Base-by-base conservation (phyloP, 2,113 vertebrate genomes). In the Cyphomyrus plagiostoma region DNA sequence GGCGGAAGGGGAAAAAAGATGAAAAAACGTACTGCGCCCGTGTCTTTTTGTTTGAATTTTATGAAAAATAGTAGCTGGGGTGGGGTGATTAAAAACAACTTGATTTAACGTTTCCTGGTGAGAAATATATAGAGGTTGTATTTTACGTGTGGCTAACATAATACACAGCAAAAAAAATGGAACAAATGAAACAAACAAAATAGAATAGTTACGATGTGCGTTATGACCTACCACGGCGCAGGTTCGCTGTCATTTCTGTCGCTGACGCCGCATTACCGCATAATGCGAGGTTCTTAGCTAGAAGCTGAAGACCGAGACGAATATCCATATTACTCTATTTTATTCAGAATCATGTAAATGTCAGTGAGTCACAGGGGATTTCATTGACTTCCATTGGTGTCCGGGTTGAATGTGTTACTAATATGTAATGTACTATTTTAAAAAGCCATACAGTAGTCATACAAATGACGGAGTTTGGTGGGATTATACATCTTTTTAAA, bases 1-100 rank as follows among this genome's bases (percentile, higher is more conserved):
- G 26, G 88, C 88, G 88, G 88, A 89, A 83, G 70, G 48, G 45
- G 19, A 82, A 82, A 42, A 84, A 48, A 48, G 13, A 56, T 19
- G 21, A 52, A 66, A 66, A 70, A 70, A 70, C 62, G 50, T 80
- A 19, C 21, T 86, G 48, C 23, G 45, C 83, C 83, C 19, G n/a
- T 86, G 56, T 74, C 88, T 50, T 52, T 46, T 30, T 70, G 83
- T 88, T 80, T 77, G 46, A 45, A 42, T 66, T 66, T 88, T 53
- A n/a, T 45, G 86, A 88, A 66, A 66, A 88, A 88, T n/a, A 13
- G 13, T 8, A n/a, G 26, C 21, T n/a, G 23, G 23, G 30, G 21
- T 74, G 66, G 15, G 42, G n/a, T 46, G 13, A 50, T 30, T 66
- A 46, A 49, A 15, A 35, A 80, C 4, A 50, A 48, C 9, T 42